Conservation (phyloP, 2,888 invertebrate genomes). For the Aspidiotus rigidus region DNA sequence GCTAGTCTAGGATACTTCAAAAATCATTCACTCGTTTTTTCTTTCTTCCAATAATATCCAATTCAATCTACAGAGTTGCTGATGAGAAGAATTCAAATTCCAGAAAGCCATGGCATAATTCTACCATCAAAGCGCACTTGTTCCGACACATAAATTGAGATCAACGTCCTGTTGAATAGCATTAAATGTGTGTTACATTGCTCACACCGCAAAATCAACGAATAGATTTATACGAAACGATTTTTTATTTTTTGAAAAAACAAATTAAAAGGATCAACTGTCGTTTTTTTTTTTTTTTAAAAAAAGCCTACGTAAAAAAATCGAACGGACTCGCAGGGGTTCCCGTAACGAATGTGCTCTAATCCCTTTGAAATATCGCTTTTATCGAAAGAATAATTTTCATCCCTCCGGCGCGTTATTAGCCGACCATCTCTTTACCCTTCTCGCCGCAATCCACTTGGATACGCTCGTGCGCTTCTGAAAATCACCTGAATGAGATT, state of each 20-base stretch:
- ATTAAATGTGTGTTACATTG: too few species aligned
- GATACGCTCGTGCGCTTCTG: slow-evolving; percentile 31
- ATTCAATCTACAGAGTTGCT: too few species aligned
- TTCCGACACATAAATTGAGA: too few species aligned
- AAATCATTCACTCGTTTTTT: too few species aligned
- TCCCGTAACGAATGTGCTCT: slow-evolving; percentile 28
- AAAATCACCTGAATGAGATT: slow-evolving; percentile 34
- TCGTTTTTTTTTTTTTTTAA: neutral
- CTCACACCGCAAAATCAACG: too few species aligned
- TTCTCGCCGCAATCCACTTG: slow-evolving; percentile 17
- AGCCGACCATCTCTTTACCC: slow-evolving; percentile 2
- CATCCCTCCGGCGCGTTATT: slow-evolving; percentile 28
- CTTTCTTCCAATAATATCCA: too few species aligned
- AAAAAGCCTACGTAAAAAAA: neutral
- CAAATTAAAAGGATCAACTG: slow-evolving; percentile 32
- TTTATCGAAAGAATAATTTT: slow-evolving; percentile 33
- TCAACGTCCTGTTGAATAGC: too few species aligned
- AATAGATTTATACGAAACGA: neutral
- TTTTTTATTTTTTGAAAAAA: slow-evolving; percentile 12
- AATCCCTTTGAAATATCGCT: slow-evolving; percentile 30
- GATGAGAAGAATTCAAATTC: too few species aligned
- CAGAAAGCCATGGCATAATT: too few species aligned
- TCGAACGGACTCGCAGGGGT: slow-evolving; percentile 6
- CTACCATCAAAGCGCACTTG: too few species aligned
- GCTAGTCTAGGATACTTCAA: too few species aligned